These are phyloP conservation scores for Oreochromis grahami DNA, from an alignment of 2,797 vertebrate species.

Conservation along the genomic window DNA sequence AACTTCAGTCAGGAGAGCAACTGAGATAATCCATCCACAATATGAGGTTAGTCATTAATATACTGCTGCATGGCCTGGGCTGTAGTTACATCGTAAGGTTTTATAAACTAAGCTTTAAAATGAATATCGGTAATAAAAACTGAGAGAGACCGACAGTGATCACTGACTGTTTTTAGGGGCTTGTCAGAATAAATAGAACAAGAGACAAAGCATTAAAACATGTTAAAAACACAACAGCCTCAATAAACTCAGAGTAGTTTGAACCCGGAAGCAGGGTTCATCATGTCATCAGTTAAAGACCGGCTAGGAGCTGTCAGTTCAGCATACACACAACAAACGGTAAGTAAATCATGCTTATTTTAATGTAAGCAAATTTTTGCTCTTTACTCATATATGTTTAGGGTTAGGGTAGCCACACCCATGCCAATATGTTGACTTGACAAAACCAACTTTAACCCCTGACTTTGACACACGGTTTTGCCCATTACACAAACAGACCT, in stretches of 20 bases:
- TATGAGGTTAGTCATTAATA: accelerated
- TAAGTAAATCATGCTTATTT: neutral
- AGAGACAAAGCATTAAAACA: neutral
- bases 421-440: neutral
- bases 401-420: neutral
- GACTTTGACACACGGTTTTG: neutral
- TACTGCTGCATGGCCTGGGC: neutral
- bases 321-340: neutral
- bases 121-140: neutral
- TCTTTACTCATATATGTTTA: neutral
- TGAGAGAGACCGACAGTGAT: neutral
- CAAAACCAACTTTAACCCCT: neutral
- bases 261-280: too few relatives aligned
- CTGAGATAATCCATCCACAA: neutral
- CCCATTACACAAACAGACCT: neutral
- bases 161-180: neutral
- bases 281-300: too few relatives aligned
- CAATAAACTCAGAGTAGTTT: too few relatives aligned
- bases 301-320: too few relatives aligned
- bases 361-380: neutral
- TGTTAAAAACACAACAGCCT: too few relatives aligned
- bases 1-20: too few relatives aligned
- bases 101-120: neutral
- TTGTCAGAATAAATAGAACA: neutral
- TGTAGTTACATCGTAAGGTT: accelerated